These are phyloP conservation scores for Drosophila putrida DNA, from an alignment of 2,888 invertebrate species.

Conservation along the genomic window DNA sequence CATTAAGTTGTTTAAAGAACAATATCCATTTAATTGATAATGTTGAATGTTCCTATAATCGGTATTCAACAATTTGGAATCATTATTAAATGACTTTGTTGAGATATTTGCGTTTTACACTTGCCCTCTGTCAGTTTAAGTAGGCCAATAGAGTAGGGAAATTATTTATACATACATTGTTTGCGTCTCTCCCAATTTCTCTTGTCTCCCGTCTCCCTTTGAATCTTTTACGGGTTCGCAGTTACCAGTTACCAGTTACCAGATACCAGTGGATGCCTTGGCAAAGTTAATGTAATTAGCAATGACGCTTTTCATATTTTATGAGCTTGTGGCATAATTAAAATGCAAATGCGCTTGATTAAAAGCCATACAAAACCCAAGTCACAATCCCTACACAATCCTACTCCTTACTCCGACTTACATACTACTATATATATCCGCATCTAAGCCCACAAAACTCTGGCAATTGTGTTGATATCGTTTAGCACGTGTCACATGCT, in stretches of 20 bases:
- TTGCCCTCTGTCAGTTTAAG: background rate
- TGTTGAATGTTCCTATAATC: background rate
- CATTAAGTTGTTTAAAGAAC: no score
- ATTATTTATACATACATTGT: background rate
- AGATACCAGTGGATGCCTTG: no score
- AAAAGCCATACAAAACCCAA: conserved; percentile 40
- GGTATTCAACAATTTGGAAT: no score
- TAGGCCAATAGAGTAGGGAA: background rate
- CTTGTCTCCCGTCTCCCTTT: background rate
- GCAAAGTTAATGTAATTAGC: conserved; percentile 68
- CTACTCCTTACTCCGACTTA: background rate
- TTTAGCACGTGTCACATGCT: conserved; percentile 20
- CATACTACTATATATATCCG: no score
- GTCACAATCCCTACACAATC: background rate
- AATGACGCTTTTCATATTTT: conserved; percentile 67
- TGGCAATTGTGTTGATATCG: conserved; percentile 13
- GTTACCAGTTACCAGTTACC: no score
- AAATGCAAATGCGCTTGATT: conserved; percentile 73
- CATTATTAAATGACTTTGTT: background rate
- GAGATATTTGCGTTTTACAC: no score
- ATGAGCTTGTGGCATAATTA: conserved; percentile 68
- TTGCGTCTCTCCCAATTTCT: background rate
- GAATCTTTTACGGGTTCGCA: background rate
- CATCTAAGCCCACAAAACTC: background rate
- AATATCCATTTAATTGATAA: no score